A percentile compares a stretch with the other conserved stretches of the same genome.
Conservation (phyloP, 2,888 invertebrate species). For the Matsumyia berberina region DNA sequence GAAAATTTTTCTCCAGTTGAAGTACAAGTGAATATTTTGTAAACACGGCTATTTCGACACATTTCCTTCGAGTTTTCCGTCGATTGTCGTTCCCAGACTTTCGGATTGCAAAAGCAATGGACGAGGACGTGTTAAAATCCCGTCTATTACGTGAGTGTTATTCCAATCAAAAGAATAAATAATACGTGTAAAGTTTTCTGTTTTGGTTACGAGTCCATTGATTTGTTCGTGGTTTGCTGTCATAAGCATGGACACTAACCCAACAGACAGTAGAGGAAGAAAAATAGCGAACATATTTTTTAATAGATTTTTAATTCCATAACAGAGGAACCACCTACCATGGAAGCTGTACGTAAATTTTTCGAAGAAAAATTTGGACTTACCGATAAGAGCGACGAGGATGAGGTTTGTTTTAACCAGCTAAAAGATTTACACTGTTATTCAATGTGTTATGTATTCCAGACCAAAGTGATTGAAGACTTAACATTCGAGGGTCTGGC, state of each 20-base stretch:
- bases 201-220: conserved; percentile 43
- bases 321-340: conserved; percentile 84
- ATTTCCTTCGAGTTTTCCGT: neutral
- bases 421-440: neutral
- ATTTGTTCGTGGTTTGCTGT: conserved; percentile 5
- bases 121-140: conserved; percentile 12
- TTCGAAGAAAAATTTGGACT: conserved; percentile 88
- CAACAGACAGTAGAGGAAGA: conserved; percentile 1
- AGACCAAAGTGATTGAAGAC: conserved; percentile 87
- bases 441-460: conserved; percentile 17
- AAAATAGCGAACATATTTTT: neutral
- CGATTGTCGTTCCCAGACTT: conserved; percentile 26
- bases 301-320: neutral
- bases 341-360: conserved; percentile 88
- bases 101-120: conserved; percentile 47
- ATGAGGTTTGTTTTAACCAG: conserved; percentile 51
- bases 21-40: conserved; percentile 11
- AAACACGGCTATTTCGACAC: conserved; percentile 53
- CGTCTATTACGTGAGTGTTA: conserved; percentile 26
- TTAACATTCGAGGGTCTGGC: conserved; percentile 91
- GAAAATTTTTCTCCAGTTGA: conserved; percentile 11
- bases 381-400: conserved; percentile 70
- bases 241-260: conserved; percentile 21
- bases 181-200: neutral
- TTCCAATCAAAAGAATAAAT: neutral